These are phyloP conservation scores for Papilio protenor DNA, from an alignment of 2,888 invertebrate genomes.

Conservation along the genomic window DNA sequence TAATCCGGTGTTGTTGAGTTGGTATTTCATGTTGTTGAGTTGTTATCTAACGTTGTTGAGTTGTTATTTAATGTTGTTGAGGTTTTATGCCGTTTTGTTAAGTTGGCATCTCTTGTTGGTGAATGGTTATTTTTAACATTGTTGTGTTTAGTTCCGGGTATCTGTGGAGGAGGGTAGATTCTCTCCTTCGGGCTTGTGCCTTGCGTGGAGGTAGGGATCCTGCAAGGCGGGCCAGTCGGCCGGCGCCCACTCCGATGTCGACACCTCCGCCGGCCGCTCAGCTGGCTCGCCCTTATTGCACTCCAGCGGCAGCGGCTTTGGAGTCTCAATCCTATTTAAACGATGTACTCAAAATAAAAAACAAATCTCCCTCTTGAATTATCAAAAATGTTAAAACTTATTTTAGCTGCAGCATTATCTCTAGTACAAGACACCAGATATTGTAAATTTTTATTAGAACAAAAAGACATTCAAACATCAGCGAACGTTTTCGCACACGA, in stretches of 20 bases:
- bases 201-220: slow-evolving; percentile 75
- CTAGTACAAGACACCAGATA: no score
- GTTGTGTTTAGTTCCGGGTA: slow-evolving; percentile 71
- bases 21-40: not conserved
- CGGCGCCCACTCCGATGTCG: slow-evolving; percentile 74
- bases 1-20: not conserved
- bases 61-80: not conserved
- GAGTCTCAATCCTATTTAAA: slow-evolving; percentile 75
- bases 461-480: not conserved
- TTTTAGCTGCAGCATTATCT: not conserved
- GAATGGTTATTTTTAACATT: not conserved
- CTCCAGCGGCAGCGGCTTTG: slow-evolving; percentile 77
- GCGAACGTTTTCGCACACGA: not conserved
- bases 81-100: not conserved
- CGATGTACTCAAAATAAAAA: not conserved
- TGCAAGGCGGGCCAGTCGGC: slow-evolving; percentile 58
- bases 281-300: slow-evolving; percentile 63
- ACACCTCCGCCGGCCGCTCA: slow-evolving; percentile 78
- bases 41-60: no score
- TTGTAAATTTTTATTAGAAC: not conserved
- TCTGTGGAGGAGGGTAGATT: slow-evolving; percentile 80
- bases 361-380: no score
- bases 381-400: not conserved
- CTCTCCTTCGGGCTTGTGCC: slow-evolving; percentile 79
- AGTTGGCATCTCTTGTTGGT: not conserved